Evolutionary conservation across 2,113 vertebrate species (phyloP).

Genomic region (Mesitornis unicolor): DNA sequence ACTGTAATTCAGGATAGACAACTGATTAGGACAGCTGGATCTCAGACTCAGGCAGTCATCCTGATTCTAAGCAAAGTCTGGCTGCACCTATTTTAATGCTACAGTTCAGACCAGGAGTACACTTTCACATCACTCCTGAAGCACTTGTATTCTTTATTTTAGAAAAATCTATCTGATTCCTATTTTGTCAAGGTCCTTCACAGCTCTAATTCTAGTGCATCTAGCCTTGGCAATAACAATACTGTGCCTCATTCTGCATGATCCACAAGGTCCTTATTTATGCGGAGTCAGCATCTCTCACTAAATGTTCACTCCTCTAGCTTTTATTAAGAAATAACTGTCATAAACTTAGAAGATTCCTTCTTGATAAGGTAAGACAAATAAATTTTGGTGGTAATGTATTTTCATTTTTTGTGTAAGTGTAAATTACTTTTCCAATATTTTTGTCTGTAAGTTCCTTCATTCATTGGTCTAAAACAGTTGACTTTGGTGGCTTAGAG

Average conservation of each 20-base stretch:
- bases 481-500: neutral
- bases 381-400: neutral
- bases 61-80: neutral
- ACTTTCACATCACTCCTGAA: neutral
- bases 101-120: neutral
- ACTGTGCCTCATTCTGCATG: neutral
- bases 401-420: neutral
- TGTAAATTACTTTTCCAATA: neutral
- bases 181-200: neutral
- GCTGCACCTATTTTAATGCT: neutral
- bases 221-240: neutral
- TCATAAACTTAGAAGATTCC: too few relatives aligned
- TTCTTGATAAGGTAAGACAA: too few relatives aligned
- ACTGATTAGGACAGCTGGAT: neutral
- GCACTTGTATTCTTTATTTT: neutral
- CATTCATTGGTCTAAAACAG: neutral
- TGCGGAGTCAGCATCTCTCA: neutral
- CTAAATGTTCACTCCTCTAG: neutral
- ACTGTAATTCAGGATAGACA: neutral
- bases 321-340: neutral
- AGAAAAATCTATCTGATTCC: neutral
- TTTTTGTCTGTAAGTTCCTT: neutral
- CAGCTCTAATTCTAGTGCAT: neutral
- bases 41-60: neutral
- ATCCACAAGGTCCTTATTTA: neutral